Percentiles rank a stretch among this genome's conserved stretches.
Conservation (phyloP, 2,113 vertebrate genomes). For the Reinhardtius hippoglossoides region DNA sequence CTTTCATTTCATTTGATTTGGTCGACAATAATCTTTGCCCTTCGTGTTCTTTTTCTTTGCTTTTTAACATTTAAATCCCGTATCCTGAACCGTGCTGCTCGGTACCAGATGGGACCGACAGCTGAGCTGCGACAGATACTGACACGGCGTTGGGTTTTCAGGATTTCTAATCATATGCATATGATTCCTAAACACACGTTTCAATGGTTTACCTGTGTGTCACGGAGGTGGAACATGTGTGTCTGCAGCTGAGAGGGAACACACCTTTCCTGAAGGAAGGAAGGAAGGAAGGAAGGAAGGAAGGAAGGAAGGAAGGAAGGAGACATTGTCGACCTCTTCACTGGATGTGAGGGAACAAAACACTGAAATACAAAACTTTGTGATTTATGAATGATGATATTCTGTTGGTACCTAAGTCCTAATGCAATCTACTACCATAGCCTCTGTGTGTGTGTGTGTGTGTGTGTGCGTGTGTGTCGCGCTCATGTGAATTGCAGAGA, state of each 20-base stretch:
- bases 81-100: too few relatives aligned
- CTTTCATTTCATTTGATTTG: too few relatives aligned
- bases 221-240: background rate
- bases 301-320: background rate
- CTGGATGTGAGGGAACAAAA: background rate
- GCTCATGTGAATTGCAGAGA: slow-evolving; percentile 67
- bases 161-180: too few relatives aligned
- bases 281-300: too few relatives aligned
- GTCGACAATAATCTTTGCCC: too few relatives aligned
- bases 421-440: background rate
- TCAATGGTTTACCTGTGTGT: background rate
- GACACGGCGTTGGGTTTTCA: too few relatives aligned
- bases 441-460: slow-evolving; percentile 16
- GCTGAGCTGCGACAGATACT: too few relatives aligned
- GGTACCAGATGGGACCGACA: too few relatives aligned
- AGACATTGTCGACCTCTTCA: background rate
- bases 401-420: too few relatives aligned
- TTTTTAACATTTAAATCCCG: too few relatives aligned
- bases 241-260: background rate
- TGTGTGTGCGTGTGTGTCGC: slow-evolving; percentile 25
- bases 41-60: too few relatives aligned
- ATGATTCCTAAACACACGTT: too few relatives aligned
- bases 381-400: background rate
- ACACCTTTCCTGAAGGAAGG: background rate
- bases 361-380: background rate